Percentiles rank a stretch among this genome's conserved stretches.
phyloP scores from a whole-genome alignment of 2,888 invertebrate species.

The Molorchus minor region DNA sequence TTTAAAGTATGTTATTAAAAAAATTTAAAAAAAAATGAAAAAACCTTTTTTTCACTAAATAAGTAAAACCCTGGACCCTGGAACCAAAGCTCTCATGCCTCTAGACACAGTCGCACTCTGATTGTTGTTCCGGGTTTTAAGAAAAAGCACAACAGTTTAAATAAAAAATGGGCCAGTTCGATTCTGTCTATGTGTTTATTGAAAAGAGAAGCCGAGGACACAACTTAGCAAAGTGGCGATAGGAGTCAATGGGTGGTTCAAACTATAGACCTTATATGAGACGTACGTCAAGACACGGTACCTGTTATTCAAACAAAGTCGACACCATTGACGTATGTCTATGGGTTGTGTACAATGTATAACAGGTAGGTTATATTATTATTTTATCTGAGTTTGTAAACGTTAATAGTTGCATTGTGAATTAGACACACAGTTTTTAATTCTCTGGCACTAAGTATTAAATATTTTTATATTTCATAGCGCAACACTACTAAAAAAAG shows the following conservation, averaged over 20 bases:
- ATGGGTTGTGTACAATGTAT: conserved; percentile 19
- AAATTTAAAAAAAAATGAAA: too few relatives aligned
- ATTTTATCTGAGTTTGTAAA: conserved; percentile 26
- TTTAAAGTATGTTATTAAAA: too few relatives aligned
- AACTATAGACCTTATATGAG: conserved; percentile 23
- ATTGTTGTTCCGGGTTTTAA: too few relatives aligned
- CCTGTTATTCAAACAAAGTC: conserved; percentile 11
- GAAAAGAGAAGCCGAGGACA: conserved; percentile 38
- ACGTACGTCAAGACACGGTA: conserved; percentile 27
- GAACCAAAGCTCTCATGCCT: too few relatives aligned
- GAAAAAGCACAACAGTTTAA: too few relatives aligned
- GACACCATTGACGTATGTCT: conserved; percentile 8
- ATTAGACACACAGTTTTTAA: neutral
- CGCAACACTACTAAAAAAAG: too few relatives aligned
- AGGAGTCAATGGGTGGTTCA: conserved; percentile 36
- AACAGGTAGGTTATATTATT: too few relatives aligned
- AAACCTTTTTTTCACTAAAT: too few relatives aligned
- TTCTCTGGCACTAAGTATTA: neutral
- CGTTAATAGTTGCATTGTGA: conserved; percentile 19
- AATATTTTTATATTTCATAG: too few relatives aligned
- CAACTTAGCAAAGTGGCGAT: conserved; percentile 45
- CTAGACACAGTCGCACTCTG: too few relatives aligned
- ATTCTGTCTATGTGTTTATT: conserved; percentile 19
- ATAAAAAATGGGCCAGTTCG: conserved; percentile 7
- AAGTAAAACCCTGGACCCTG: too few relatives aligned